These are phyloP conservation scores for Andricus quercusramuli DNA, from an alignment of 2,888 invertebrate genomes.

Conservation along the genomic window DNA sequence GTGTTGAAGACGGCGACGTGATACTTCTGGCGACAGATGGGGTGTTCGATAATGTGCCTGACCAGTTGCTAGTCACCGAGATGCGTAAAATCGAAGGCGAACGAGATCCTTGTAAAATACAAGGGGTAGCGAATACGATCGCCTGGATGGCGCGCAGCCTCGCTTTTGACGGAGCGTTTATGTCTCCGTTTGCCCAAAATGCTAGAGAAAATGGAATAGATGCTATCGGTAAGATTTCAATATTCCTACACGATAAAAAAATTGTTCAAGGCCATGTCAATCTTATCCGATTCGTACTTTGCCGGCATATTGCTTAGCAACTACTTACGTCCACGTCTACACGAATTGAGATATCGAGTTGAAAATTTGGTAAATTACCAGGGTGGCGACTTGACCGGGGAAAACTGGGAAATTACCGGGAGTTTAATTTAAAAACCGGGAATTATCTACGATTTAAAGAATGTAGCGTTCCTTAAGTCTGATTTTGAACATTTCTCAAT, in stretches of 20 bases:
- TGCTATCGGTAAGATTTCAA: conserved; percentile 85
- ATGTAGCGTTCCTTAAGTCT: too few relatives aligned
- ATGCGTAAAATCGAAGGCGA: conserved; percentile 87
- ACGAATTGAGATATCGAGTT: too few relatives aligned
- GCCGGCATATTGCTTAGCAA: too few relatives aligned
- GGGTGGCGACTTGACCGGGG: too few relatives aligned
- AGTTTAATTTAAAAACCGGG: too few relatives aligned
- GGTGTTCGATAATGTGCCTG: conserved; percentile 98
- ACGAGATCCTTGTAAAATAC: conserved; percentile 87
- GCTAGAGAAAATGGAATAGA: conserved; percentile 96
- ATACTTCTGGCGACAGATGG: conserved; percentile 98
- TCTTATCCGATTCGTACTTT: too few relatives aligned
- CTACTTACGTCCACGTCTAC: too few relatives aligned
- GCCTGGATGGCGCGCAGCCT: conserved; percentile 97
- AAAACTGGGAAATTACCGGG: too few relatives aligned
- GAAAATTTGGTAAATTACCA: too few relatives aligned
- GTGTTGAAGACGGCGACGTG: conserved; percentile 95
- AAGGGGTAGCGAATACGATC: conserved; percentile 95
- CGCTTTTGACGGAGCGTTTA: conserved; percentile 95
- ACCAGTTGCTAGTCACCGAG: conserved; percentile 92
- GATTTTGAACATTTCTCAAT: too few relatives aligned
- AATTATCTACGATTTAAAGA: too few relatives aligned
- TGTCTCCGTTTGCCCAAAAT: conserved; percentile 97
- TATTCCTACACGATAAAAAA: not conserved
- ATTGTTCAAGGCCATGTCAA: too few relatives aligned